These are phyloP conservation scores for Schizaphis graminum DNA, from an alignment of 2,888 invertebrate species.

Conservation along the genomic window DNA sequence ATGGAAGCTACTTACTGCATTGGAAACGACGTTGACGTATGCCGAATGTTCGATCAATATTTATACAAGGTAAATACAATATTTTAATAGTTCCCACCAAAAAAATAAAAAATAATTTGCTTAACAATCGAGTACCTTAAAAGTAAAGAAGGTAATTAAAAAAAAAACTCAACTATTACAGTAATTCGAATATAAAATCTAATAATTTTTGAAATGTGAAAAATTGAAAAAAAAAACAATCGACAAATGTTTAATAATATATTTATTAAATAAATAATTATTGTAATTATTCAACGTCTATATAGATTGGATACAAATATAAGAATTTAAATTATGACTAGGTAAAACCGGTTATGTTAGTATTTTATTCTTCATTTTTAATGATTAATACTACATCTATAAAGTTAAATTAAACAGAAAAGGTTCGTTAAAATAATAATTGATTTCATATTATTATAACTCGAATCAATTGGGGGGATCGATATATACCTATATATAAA, in stretches of 20 bases:
- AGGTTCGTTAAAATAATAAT: constrained; percentile 56
- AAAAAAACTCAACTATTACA: background rate
- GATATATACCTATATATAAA: background rate
- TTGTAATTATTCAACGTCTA: constrained; percentile 47
- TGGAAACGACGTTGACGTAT: constrained; percentile 75
- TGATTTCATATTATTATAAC: constrained; percentile 23
- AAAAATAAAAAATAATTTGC: background rate
- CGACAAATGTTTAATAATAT: background rate
- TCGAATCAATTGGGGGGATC: background rate
- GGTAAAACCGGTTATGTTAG: constrained; percentile 56
- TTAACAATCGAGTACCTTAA: background rate
- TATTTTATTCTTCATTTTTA: constrained; percentile 36
- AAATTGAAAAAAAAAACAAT: constrained; percentile 7
- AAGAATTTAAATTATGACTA: constrained; percentile 46
- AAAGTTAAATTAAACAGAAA: constrained; percentile 45
- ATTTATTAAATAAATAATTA: constrained; percentile 30
- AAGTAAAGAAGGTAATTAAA: background rate
- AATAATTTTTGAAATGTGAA: background rate
- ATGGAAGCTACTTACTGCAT: constrained; percentile 78
- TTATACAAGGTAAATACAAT: constrained; percentile 74
- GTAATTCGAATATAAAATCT: background rate
- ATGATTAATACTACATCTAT: constrained; percentile 47
- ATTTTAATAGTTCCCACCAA: background rate
- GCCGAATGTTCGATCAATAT: constrained; percentile 79
- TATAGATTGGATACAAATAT: background rate